phyloP scores from a whole-genome alignment of 2,888 invertebrate genomes.

The Lycocerus yunnanus region DNA sequence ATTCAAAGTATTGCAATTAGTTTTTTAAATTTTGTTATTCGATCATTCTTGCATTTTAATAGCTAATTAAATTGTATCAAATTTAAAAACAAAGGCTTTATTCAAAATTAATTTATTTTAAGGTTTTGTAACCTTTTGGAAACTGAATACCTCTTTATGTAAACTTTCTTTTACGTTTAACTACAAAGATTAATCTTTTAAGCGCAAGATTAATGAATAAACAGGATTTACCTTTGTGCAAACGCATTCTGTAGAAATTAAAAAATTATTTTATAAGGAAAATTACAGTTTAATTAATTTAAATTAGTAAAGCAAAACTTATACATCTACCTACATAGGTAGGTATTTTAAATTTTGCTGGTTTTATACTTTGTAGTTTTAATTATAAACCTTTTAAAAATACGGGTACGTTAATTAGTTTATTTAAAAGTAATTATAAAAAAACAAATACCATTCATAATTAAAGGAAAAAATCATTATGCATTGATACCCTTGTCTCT shows the following conservation, averaged over 20 bases:
- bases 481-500: neutral
- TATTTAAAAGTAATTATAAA: neutral
- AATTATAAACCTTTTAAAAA: neutral
- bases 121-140: constrained; percentile 1
- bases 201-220: constrained; percentile 5
- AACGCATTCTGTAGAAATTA: constrained; percentile 3
- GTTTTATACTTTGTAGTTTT: neutral
- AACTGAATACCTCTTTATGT: constrained; percentile 2
- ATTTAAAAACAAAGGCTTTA: constrained; percentile 13
- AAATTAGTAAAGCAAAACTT: neutral
- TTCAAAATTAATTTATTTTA: neutral
- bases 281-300: constrained; percentile 3
- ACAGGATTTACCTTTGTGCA: constrained; percentile 2
- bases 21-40: neutral
- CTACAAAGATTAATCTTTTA: constrained; percentile 4
- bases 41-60: constrained; percentile 13
- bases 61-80: constrained; percentile 10
- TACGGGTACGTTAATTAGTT: no score
- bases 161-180: constrained; percentile 5
- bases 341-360: neutral
- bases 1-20: constrained; percentile 6
- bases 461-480: neutral
- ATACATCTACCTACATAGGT: neutral
- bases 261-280: neutral
- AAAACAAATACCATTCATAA: neutral